Evolutionary conservation across 2,113 vertebrate species (phyloP), one percentile per base, ranked within the genome.

Genomic region (Plecotus auritus): DNA sequence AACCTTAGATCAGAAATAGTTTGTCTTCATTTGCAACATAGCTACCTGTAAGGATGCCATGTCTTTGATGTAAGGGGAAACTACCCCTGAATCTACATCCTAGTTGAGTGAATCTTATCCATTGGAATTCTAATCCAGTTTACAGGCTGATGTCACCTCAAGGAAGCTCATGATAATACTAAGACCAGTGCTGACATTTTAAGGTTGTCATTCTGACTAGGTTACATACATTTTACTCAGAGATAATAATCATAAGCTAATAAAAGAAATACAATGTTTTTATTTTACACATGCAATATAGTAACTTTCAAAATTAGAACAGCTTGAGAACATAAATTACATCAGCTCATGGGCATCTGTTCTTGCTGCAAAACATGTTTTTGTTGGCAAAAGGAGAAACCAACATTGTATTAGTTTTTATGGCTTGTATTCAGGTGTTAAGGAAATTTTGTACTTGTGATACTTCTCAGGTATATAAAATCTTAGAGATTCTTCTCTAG

Each of bases 241-340:
- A 30, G 67, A 32, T 85, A 91, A 89, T 49, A 82, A 80, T 40
- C 61, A 66, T 12, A n/a, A 76, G 28, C 61, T 54, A 47, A 32
- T 66, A 82, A 92, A 82, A 92, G 35, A 45, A 88, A 61, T 56
- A 17, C 17, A 61, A 0, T 76, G 6, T 64, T 83, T 94, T 95
- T 83, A 72, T 74, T 95, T 74, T 40, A 51, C 47, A 86, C 35
- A 45, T 76, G 23, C 66, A 77, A 45, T 74, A 49, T n/a, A 67
- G 23, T 35, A 82, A 30, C 42, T 77, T 81, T 81, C 73, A 42
- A 89, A 88, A 51, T 93, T 61, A 90, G 70, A 93, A 67, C 88
- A 47, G 91, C 56, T 96, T 35, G 40, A 56, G 42, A 93, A 90
- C 54, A 84, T 80, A 95, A n/a, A 84, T 95, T 83, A 64, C 59